Conservation (phyloP, 2,797 vertebrate genomes). For the Crocidura indochinensis region DNA sequence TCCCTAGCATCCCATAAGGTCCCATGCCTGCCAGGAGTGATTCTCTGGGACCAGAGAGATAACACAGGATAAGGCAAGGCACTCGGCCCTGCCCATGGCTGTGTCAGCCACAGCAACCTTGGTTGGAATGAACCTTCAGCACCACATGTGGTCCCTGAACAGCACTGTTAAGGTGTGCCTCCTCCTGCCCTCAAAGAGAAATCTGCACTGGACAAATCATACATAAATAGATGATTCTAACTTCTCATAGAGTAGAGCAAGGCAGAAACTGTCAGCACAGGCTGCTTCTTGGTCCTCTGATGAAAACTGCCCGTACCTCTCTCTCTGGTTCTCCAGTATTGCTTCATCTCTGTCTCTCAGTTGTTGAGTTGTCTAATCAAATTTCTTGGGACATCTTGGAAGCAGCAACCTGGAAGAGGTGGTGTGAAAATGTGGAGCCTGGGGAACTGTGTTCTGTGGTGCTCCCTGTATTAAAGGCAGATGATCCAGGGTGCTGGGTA, state of each 20-base stretch:
- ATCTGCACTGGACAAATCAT: slow-evolving; percentile 13
- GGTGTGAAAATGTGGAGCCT: background rate
- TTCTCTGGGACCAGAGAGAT: background rate
- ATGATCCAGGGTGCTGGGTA: background rate
- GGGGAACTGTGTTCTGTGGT: background rate
- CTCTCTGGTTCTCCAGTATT: background rate
- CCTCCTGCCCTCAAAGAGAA: background rate
- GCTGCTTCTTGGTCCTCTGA: background rate
- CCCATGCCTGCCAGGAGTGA: background rate
- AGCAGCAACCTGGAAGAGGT: background rate
- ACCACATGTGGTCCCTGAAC: too few species aligned
- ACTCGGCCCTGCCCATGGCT: too few species aligned
- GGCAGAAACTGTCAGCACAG: background rate
- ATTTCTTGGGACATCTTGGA: background rate
- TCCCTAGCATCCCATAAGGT: too few species aligned
- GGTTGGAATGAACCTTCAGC: too few species aligned
- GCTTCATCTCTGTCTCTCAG: background rate
- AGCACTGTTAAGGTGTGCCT: too few species aligned
- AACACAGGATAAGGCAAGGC: too few species aligned
- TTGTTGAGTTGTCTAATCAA: background rate
- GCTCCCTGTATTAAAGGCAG: too few species aligned
- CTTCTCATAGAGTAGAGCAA: background rate
- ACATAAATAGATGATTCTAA: slow-evolving; percentile 15
- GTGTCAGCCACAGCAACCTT: too few species aligned
- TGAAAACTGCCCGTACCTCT: background rate